Conservation (phyloP, 1,140 invertebrate genomes). For the Mizuhopecten yessoensis region DNA sequence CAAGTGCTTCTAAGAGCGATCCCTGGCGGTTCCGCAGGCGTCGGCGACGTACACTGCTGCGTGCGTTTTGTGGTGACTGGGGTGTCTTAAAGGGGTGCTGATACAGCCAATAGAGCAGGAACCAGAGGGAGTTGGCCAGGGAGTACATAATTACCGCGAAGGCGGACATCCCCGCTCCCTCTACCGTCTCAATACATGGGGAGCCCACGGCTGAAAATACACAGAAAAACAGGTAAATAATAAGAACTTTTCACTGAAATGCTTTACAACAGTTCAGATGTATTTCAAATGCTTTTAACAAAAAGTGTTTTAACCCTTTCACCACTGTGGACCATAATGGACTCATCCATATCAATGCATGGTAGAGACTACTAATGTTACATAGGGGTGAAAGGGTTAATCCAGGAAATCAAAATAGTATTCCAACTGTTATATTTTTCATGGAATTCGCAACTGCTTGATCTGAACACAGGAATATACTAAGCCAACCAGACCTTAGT, state of each 20-base stretch:
- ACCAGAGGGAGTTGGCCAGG: slow-evolving; percentile 51
- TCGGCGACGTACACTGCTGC: slow-evolving; percentile 58
- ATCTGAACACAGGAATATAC: too few species aligned
- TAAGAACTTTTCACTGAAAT: not conserved
- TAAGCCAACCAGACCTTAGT: too few species aligned
- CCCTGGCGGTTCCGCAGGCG: slow-evolving; percentile 64
- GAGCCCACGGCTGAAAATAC: not conserved
- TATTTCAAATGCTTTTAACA: too few species aligned
- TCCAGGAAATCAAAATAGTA: too few species aligned
- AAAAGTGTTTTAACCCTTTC: too few species aligned
- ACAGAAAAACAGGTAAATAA: not conserved
- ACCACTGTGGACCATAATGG: too few species aligned
- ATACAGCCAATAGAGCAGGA: slow-evolving; percentile 60
- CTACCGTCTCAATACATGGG: not conserved
- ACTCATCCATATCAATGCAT: too few species aligned
- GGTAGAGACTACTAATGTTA: too few species aligned
- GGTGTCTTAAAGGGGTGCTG: slow-evolving; percentile 12
- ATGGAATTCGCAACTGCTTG: too few species aligned
- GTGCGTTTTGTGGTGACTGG: slow-evolving; percentile 52
- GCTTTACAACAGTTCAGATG: too few species aligned
- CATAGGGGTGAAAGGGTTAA: too few species aligned
- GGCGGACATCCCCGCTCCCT: slow-evolving; percentile 53
- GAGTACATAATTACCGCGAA: slow-evolving; percentile 57
- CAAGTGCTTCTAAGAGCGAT: slow-evolving; percentile 77
- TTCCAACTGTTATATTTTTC: too few species aligned